Base-by-base conservation (phyloP, 2,888 invertebrate genomes). In the Drosophila phalerata region DNA sequence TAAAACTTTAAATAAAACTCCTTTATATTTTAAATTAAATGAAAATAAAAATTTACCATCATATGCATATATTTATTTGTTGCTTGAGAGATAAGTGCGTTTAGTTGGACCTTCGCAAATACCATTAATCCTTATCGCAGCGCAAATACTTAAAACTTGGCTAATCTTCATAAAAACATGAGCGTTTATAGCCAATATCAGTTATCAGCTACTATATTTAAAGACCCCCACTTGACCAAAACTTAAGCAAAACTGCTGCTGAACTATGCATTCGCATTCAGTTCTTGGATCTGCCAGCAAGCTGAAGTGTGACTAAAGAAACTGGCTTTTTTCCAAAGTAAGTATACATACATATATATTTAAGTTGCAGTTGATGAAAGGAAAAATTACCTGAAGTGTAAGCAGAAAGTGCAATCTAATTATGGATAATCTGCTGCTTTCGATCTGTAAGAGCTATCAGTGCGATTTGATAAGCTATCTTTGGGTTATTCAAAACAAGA, bases 71-170 rank as follows among this genome's bases (percentile, higher is more conserved):
- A 17, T 42, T 22, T 3, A 5, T n/a, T 37, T 52, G 3, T 22
- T 22, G 11, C 15, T 37, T 1, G 8, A 34, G 17, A 28, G 34
- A 25, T 30, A 48, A 45, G 17, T 22, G 15, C 25, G 2, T 28
- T 15, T 58, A 38, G 47, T 28, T 57, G 30, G 30, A 62, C 52
- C 57, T 48, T 52, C 11, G 42, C 38, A 51, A 66, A 72, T 45
- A 42, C 48, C 60, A 58, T 48, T 79, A 83, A 86, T 80, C 87
- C 88, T 70, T 84, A 86, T 86, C 88, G 66, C 63, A 8, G 30
- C 52, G 48, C 55, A 67, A 73, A 72, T 56, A 34, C 45, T 56
- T 75, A 66, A 43, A 56, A 32, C 65, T 49, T 11, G 30, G 84
- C 72, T 84, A 88, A 84, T 84, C 84, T 79, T n/a, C 56, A 45